A percentile compares a stretch with the other conserved stretches of the same genome.
phyloP scores from a whole-genome alignment of 2,797 vertebrate genomes.

The Chaenodraco wilsoni region DNA sequence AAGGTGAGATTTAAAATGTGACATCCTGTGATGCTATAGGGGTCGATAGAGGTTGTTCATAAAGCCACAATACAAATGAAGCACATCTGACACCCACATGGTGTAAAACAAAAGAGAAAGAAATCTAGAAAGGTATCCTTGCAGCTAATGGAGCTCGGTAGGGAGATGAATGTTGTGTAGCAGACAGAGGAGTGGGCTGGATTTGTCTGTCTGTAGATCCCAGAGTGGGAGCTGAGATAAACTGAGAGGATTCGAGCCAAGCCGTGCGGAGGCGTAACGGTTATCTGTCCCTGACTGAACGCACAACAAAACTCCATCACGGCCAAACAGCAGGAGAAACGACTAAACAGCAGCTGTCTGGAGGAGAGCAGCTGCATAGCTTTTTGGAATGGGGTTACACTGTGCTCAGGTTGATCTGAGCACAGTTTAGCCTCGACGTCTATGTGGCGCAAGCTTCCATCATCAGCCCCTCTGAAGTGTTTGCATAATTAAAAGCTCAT shows the following conservation, averaged over 20 bases:
- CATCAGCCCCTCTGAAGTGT: slow-evolving; percentile 40
- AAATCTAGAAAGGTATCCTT: slow-evolving; percentile 27
- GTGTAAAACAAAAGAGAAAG: slow-evolving; percentile 7
- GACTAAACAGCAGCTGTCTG: slow-evolving; percentile 65
- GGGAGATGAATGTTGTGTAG: slow-evolving; percentile 56
- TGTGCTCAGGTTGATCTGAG: slow-evolving; percentile 41
- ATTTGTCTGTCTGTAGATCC: slow-evolving; percentile 52
- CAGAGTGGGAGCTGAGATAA: slow-evolving; percentile 63
- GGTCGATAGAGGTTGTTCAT: background rate
- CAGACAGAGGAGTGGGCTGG: slow-evolving; percentile 66
- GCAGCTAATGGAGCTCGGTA: slow-evolving; percentile 38
- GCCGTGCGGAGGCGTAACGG: slow-evolving; percentile 58
- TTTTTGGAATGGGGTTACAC: slow-evolving; percentile 6
- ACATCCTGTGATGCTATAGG: slow-evolving; percentile 7
- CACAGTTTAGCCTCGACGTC: slow-evolving; percentile 22
- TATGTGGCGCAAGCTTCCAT: slow-evolving; percentile 20
- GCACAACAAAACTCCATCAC: slow-evolving; percentile 54
- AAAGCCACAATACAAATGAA: slow-evolving; percentile 9
- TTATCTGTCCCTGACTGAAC: slow-evolving; percentile 61
- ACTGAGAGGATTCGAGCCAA: slow-evolving; percentile 49
- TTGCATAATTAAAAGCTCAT: slow-evolving; percentile 61
- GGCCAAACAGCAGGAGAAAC: slow-evolving; percentile 51
- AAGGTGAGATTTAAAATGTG: background rate
- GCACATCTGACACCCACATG: slow-evolving; percentile 31
- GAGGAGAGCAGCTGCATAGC: slow-evolving; percentile 44